Evolutionary conservation across 2,113 vertebrate species (phyloP), one percentile per base, ranked within the genome.

Genomic region (Strix uralensis): DNA sequence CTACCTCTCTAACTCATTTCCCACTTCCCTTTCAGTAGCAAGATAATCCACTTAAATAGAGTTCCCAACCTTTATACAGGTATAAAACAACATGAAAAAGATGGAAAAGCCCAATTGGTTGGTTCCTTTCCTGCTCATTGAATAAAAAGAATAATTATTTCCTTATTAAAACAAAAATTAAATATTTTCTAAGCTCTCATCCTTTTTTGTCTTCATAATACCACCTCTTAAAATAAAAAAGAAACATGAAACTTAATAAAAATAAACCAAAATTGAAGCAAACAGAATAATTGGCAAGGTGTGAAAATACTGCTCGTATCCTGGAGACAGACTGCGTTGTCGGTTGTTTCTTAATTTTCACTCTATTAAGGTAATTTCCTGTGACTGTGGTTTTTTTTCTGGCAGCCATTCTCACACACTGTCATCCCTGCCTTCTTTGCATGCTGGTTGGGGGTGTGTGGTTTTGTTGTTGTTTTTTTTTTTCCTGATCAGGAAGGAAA

Each of bases 331-430:
- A 49, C 89, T 90, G 54, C 42, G 21, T 97, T 96, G 94, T 91
- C 14, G 1, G 95, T 97, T 2, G 21, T 97, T 98, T 97, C 97
- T 98, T 98, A 98, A 98, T 98, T 98, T 98, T 98, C 98, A 98
- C 97, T 97, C 97, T 97, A 98, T 98, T 98, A 98, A 97, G 96
- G 96, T 97, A 98, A 98, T 98, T 98, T 98, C 98, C 98, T 98
- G 91, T 97, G 97, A 94, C 96, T 90, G 69, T 94, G 85, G 78
- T 74, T 88, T 97, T 95, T 97, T 97, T 95, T 95, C 73, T 44
- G 11, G 94, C 46, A 78, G 95, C 84, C 85, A 88, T 94, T 97
- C 90, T 93, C 95, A 70, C 82, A 91, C 12, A 25, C 81, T 93
- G 85, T 89, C 72, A 92, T 82, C 55, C 42, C 86, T 95, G 78